Base-by-base conservation (phyloP, 2,888 invertebrate species). In the Dicycla oo region DNA sequence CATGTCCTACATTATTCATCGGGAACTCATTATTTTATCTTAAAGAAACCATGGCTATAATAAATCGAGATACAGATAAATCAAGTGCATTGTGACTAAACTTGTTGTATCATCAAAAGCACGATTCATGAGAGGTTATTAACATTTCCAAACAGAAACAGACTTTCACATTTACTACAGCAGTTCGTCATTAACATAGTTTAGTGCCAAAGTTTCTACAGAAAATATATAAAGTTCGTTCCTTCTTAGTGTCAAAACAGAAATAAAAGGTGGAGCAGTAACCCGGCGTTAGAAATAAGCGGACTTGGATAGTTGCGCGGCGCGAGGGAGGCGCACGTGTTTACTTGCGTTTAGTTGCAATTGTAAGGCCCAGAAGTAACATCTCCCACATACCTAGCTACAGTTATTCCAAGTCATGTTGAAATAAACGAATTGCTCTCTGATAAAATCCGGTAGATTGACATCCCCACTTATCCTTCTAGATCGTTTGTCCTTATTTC, bases 81-180 rank as follows among this genome's bases (percentile, higher is more conserved):
- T 80, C 38, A 61, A 61, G 20, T 49, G 30, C 11, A 53, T 67
- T 67, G 68, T 68, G 38, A 61, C 45, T 38, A 43, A 63, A 47
- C 43, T 73, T 56, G 66, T 53, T 56, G n/a, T 63, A 47, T 53
- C 26, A 18, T 67, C 30, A 45, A 30, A 60, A 54, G 40, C 51
- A 30, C 56, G 51, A 72, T 57, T 47, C 26, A n/a, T 10, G 40
- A 73, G 73, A 73, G 73, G 49, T 73, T 63, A 43, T 78, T 73
- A 79, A 66, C 64, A 58, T 77, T 79, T 51, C 20, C 18, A 58
- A 62, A 63, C 43, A 68, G 47, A 43, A 57, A 43, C 49, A 63
- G 57, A 73, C 67, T 79, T 73, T 51, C 38, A 64, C 49, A 67
- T 73, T 66, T 58, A 63, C 58, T 51, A 60, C 38, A 67, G 38